A percentile compares a stretch with the other conserved stretches of the same genome.
These are phyloP conservation scores for Coranthus polyacanthus DNA, from an alignment of 2,797 vertebrate genomes.

Conservation along the genomic window DNA sequence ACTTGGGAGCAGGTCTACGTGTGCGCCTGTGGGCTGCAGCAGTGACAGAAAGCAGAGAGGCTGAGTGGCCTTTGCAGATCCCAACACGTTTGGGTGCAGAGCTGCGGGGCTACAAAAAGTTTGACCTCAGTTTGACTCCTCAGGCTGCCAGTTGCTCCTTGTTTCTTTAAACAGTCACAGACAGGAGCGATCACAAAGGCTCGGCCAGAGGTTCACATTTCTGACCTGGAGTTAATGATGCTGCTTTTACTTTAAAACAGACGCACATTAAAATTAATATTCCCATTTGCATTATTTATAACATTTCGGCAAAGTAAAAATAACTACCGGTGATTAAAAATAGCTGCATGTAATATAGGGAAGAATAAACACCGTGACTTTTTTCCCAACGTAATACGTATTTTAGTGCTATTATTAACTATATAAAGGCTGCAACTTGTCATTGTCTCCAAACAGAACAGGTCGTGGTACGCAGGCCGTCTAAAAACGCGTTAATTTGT, in stretches of 20 bases:
- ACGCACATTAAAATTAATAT: conserved; percentile 4
- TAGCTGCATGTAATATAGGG: neutral
- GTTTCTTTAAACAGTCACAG: conserved; percentile 42
- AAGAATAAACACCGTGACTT: neutral
- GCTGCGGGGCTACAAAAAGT: conserved; percentile 72
- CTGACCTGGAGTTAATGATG: conserved; percentile 10
- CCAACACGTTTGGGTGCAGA: conserved; percentile 76
- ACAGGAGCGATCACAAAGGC: conserved; percentile 32
- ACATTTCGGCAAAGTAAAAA: neutral
- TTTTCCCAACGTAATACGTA: neutral
- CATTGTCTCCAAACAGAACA: conserved; percentile 26
- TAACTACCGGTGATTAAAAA: neutral
- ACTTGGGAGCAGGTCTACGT: conserved; percentile 52
- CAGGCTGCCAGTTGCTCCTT: conserved; percentile 74
- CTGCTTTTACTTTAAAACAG: conserved; percentile 1
- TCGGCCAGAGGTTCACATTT: conserved; percentile 7
- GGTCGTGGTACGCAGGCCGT: conserved; percentile 34
- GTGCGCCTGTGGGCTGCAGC: conserved; percentile 29
- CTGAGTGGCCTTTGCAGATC: conserved; percentile 69
- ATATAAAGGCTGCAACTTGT: conserved; percentile 10
- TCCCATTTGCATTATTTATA: conserved; percentile 12
- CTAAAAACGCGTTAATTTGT: conserved; percentile 44
- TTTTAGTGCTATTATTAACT: neutral
- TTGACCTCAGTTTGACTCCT: conserved; percentile 90
- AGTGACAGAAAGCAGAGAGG: conserved; percentile 57